phyloP scores from a whole-genome alignment of 2,797 vertebrate genomes.

The Mus caroli region DNA sequence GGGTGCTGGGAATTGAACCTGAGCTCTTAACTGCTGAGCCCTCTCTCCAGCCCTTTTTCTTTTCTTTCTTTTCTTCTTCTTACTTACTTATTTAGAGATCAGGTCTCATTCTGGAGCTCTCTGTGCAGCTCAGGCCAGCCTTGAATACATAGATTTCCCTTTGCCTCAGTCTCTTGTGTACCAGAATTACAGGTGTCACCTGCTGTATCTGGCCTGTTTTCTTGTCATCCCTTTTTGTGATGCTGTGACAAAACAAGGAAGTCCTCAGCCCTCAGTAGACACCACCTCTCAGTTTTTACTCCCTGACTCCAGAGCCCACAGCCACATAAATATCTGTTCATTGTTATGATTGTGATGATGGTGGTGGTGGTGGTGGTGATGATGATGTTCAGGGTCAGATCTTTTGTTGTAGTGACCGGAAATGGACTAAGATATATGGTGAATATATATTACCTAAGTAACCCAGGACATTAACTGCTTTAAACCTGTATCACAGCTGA shows the following conservation, averaged over 20 bases:
- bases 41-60: not conserved
- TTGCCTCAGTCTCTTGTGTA: not conserved
- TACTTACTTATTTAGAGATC: not conserved
- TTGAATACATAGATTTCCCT: not conserved
- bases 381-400: not conserved
- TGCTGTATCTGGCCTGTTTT: not conserved
- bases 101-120: not conserved
- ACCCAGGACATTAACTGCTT: conserved; percentile 25
- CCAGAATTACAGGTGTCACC: not conserved
- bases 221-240: not conserved
- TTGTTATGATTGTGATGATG: too few species aligned
- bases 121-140: not conserved
- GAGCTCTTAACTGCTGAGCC: not conserved
- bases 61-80: not conserved
- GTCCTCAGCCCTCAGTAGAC: not conserved
- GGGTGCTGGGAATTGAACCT: not conserved
- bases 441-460: not conserved
- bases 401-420: not conserved
- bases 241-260: not conserved
- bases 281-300: not conserved
- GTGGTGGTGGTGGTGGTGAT: too few species aligned
- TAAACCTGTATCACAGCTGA: not conserved
- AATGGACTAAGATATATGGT: not conserved
- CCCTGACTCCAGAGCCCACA: not conserved
- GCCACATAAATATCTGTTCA: not conserved